A percentile compares a stretch with the other conserved stretches of the same genome.
phyloP scores from a whole-genome alignment of 2,888 invertebrate genomes.

The Synergus laeviventris region DNA sequence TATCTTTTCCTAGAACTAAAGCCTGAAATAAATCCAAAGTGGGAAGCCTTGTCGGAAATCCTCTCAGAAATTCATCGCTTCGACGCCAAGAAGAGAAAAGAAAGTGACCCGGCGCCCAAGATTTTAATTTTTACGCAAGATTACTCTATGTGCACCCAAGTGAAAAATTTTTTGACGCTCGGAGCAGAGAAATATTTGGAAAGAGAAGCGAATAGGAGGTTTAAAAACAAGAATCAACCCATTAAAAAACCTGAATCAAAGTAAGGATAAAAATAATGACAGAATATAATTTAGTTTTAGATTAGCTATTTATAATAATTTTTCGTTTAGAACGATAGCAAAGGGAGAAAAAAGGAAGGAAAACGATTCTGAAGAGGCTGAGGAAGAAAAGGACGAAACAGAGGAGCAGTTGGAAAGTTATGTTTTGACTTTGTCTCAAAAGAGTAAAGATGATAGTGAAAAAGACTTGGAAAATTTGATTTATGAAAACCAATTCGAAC shows the following conservation, averaged over 20 bases:
- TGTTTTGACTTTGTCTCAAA: conserved; percentile 83
- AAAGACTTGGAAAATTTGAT: conserved; percentile 48
- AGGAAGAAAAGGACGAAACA: conserved; percentile 61
- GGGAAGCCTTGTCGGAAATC: conserved; percentile 89
- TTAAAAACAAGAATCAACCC: conserved; percentile 58
- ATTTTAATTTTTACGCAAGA: conserved; percentile 92
- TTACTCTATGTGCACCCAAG: conserved; percentile 87
- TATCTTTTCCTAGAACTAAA: conserved; percentile 80
- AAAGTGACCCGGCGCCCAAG: conserved; percentile 75
- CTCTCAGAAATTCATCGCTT: conserved; percentile 89
- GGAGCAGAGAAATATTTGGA: conserved; percentile 67
- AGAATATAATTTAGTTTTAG: conserved; percentile 21
- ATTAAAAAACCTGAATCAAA: conserved; percentile 75
- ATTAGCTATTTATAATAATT: conserved; percentile 6
- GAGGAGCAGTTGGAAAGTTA: conserved; percentile 82
- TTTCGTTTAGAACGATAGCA: conserved; percentile 1
- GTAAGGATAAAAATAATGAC: conserved; percentile 78
- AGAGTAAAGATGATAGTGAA: conserved; percentile 48
- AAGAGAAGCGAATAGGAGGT: conserved; percentile 64
- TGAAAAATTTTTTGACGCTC: conserved; percentile 78
- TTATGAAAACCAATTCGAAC: conserved; percentile 63
- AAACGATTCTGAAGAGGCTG: conserved; percentile 46
- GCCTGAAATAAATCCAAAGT: conserved; percentile 93
- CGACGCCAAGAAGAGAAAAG: conserved; percentile 77
- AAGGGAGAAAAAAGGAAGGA: conserved; percentile 44